phyloP scores from a whole-genome alignment of 64 coral and sea anemone genomes.

The Montipora sp. region DNA sequence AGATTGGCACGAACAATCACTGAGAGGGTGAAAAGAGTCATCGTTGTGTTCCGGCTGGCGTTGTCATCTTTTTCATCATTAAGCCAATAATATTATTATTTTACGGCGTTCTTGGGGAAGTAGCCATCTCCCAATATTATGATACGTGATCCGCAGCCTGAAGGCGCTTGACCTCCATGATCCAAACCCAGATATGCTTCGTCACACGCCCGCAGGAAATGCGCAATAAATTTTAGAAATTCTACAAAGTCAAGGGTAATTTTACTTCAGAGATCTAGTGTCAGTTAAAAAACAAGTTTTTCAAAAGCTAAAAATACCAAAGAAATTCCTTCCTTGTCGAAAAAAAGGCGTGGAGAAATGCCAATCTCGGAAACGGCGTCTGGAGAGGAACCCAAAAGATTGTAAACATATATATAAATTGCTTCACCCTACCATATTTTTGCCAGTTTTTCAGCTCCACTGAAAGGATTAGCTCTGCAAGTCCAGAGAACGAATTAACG shows the following conservation, averaged over 20 bases:
- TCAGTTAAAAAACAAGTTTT: background rate
- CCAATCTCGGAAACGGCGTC: background rate
- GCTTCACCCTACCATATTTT: background rate
- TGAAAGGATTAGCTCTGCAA: background rate
- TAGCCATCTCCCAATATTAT: too few relatives aligned
- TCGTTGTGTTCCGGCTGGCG: too few relatives aligned
- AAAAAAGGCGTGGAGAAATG: background rate
- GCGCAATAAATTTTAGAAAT: background rate
- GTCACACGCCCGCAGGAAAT: background rate
- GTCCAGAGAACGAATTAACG: background rate
- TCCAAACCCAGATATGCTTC: background rate
- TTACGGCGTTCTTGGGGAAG: too few relatives aligned
- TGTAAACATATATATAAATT: background rate
- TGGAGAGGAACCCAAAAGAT: background rate
- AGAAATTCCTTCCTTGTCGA: background rate
- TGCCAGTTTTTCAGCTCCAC: background rate
- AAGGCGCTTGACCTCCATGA: background rate
- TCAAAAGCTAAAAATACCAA: background rate
- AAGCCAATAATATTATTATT: too few relatives aligned
- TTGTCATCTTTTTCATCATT: too few relatives aligned
- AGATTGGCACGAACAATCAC: too few relatives aligned
- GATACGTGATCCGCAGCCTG: background rate
- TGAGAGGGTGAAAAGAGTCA: too few relatives aligned
- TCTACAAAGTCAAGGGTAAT: background rate
- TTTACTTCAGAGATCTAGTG: background rate